Conservation (phyloP, 1,140 invertebrate species). For the Cheumatopsyche charites region DNA sequence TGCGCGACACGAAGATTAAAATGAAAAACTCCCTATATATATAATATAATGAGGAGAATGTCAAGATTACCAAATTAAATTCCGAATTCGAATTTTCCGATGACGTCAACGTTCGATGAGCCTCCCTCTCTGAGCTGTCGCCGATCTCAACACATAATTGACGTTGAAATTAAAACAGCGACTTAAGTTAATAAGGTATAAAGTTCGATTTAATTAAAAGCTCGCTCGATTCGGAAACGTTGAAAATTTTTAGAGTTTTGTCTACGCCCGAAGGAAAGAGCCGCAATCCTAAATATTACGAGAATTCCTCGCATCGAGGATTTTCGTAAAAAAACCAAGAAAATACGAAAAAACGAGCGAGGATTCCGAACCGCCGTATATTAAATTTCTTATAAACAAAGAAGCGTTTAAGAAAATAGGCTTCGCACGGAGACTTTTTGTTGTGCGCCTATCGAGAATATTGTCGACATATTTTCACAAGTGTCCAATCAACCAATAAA, state of each 20-base stretch:
- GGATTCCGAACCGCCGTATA: no score
- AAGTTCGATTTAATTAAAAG: neutral
- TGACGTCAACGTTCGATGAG: constrained; percentile 10
- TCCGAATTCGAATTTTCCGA: neutral
- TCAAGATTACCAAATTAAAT: neutral
- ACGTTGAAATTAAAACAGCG: constrained; percentile 10
- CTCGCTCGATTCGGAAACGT: neutral
- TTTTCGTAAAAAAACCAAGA: neutral
- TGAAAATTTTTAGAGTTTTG: neutral
- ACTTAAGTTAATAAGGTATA: neutral
- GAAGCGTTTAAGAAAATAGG: constrained; percentile 1
- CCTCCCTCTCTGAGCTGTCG: neutral
- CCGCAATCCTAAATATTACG: neutral
- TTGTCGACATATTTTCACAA: constrained; percentile 30
- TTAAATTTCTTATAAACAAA: no score
- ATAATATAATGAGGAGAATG: neutral
- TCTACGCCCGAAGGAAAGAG: no score
- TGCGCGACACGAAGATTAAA: constrained; percentile 15
- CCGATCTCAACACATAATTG: constrained; percentile 6
- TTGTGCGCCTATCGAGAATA: neutral
- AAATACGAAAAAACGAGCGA: no score
- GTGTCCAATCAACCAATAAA: constrained; percentile 32
- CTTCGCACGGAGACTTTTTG: neutral
- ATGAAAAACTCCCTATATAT: neutral
- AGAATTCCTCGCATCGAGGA: no score